These are phyloP conservation scores for Phortica okadai DNA, from an alignment of 2,888 invertebrate genomes.

Conservation along the genomic window DNA sequence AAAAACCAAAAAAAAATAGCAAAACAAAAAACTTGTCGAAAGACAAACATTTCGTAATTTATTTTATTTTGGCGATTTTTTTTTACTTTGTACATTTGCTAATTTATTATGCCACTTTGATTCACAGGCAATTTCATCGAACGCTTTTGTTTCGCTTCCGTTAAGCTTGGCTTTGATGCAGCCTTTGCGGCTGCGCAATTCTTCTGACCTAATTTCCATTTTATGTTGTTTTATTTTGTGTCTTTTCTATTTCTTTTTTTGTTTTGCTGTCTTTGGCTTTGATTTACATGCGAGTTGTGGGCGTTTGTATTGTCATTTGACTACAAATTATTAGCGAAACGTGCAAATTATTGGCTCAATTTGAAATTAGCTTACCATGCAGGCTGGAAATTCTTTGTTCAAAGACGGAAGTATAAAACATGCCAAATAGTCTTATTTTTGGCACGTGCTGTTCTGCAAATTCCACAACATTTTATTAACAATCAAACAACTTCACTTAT, in stretches of 20 bases:
- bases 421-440: no score
- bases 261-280: constrained; percentile 29
- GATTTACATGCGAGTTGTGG: constrained; percentile 45
- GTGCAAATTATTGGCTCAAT: background rate
- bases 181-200: constrained; percentile 56
- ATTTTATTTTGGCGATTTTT: constrained; percentile 37
- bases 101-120: constrained; percentile 25
- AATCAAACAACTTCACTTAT: background rate
- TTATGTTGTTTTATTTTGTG: background rate
- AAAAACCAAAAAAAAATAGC: constrained; percentile 23
- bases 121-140: constrained; percentile 22
- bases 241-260: background rate
- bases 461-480: no score
- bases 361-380: background rate
- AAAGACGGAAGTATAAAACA: constrained; percentile 38
- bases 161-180: background rate
- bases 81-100: constrained; percentile 3
- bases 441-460: no score
- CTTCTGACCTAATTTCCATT: constrained; percentile 58
- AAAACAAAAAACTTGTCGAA: constrained; percentile 4
- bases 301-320: constrained; percentile 33
- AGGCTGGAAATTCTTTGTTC: background rate
- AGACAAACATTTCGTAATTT: constrained; percentile 44
- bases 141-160: constrained; percentile 21
- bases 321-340: background rate